Percentiles rank a stretch among this genome's conserved stretches.
These are phyloP conservation scores for Eupsittula cactorum DNA, from an alignment of 2,113 vertebrate species.

Conservation along the genomic window DNA sequence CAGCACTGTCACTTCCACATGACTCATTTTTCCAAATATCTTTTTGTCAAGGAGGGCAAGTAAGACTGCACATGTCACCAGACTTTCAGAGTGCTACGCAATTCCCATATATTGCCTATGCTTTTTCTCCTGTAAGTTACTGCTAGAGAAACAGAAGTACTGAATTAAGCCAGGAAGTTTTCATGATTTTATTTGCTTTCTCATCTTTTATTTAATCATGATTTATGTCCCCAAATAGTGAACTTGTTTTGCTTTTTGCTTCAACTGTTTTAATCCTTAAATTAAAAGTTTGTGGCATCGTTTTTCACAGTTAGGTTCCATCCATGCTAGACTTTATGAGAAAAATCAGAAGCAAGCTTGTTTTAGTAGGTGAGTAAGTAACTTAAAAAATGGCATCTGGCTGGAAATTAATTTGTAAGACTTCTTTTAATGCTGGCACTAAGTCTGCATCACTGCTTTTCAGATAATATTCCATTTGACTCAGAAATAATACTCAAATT, in stretches of 20 bases:
- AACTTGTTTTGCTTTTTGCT: neutral
- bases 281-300: neutral
- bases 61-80: neutral
- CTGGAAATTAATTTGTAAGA: neutral
- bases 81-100: neutral
- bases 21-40: neutral
- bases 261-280: neutral
- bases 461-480: neutral
- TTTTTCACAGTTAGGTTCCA: neutral
- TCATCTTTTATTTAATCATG: neutral
- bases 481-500: neutral
- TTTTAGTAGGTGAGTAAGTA: neutral
- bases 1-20: neutral
- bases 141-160: neutral
- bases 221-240: neutral
- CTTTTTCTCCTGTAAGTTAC: neutral
- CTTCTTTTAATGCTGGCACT: neutral
- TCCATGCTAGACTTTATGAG: neutral
- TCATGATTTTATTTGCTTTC: neutral
- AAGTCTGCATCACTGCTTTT: neutral
- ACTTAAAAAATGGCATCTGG: neutral
- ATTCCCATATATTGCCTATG: neutral
- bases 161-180: neutral
- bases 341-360: neutral
- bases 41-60: neutral